Evolutionary conservation across 2,113 vertebrate genomes (phyloP), one percentile per base, ranked within the genome.

Genomic region (Piprites chloris): DNA sequence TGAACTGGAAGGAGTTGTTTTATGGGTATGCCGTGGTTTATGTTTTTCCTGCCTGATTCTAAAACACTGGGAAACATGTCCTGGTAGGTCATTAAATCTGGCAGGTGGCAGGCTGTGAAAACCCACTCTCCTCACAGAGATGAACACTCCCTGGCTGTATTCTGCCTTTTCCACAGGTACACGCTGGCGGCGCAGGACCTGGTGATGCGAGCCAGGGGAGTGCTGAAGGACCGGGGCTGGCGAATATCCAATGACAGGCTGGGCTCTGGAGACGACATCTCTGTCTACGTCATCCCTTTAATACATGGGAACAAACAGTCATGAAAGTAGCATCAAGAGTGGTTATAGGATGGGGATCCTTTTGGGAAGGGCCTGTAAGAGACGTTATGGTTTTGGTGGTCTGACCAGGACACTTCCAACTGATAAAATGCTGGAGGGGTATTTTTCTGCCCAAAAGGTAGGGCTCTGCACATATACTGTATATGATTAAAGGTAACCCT

Each of bases 201-300:
- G 93, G 98, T 99, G 84, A 99, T 99, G 99, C 98, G 98, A 69
- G 99, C 99, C 15, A 97, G 99, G 4, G 99, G 99, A 1, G 98
- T 99, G 78, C 98, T 99, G 97, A 99, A 98, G 96, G 99, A 99
- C 95, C 98, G 99, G 93, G 99, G 99, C 96, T 99, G 99, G 99
- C 98, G 99, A 90, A 99, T 99, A 97, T 98, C 99, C 55, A 99
- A 99, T 21, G 99, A 99, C 97, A 98, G 98, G 85, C 98, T 99
- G 94, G 99, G 99, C 75, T 99, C 99, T 8, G 99, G 99, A 94
- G 99, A 99, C 1, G 99, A 99, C 98, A 99, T 99, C 96, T 99
- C 99, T 6, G 99, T 99, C 95, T 99, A 99, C 71, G 98, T 99
- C 97, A 99, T 99, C 93, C 99, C 99, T 61, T 97, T 99, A 90